Conservation (phyloP, 2,888 invertebrate species). For the Netelia melanura region DNA sequence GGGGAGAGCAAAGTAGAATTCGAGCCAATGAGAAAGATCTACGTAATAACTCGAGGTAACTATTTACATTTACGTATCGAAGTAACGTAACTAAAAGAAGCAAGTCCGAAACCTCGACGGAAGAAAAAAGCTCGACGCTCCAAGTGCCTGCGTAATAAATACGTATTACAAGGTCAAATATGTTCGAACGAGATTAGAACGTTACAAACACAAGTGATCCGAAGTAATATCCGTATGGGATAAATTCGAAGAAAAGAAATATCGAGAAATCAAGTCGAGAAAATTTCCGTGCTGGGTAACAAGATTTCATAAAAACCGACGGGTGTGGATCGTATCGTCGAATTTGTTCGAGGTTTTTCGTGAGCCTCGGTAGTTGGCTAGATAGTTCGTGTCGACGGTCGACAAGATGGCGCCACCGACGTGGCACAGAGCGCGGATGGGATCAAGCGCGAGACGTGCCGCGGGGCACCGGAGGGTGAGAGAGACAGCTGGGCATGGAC, state of each 20-base stretch:
- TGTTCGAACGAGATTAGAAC: neutral
- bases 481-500: conserved; percentile 13
- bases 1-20: conserved; percentile 43
- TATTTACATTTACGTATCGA: neutral
- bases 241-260: neutral
- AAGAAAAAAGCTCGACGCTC: neutral
- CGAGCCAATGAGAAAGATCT: conserved; percentile 28
- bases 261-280: neutral
- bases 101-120: neutral
- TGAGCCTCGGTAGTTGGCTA: conserved; percentile 24
- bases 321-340: neutral
- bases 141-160: neutral
- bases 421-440: conserved; percentile 27
- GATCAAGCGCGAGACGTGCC: conserved; percentile 16
- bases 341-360: conserved; percentile 18
- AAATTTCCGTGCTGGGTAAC: neutral
- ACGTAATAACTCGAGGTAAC: neutral
- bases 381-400: conserved; percentile 41
- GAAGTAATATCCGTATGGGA: neutral
- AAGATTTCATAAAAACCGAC: neutral
- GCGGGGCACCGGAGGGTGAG: conserved; percentile 4
- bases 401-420: conserved; percentile 73
- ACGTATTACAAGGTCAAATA: neutral
- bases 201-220: neutral
- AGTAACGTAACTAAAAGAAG: neutral